Conservation (phyloP, 2,888 invertebrate genomes). For the Globia sparganii region DNA sequence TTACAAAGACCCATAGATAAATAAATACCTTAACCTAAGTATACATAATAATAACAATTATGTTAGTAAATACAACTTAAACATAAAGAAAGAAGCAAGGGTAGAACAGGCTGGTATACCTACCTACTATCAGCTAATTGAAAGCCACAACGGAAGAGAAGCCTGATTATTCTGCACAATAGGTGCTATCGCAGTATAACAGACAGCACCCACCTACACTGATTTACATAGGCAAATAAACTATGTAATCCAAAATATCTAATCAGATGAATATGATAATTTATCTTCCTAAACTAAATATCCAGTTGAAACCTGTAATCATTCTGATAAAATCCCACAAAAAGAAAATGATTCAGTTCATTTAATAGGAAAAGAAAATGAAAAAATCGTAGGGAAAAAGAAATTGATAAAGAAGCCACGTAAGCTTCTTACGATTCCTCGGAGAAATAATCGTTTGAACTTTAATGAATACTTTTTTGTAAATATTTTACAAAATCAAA, state of each 20-base stretch:
- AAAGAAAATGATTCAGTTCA: neutral
- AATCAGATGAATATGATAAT: neutral
- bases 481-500: too few species aligned
- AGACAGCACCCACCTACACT: neutral
- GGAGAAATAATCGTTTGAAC: constrained; percentile 35
- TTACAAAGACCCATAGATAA: too few species aligned
- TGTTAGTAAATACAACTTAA: too few species aligned
- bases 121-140: neutral
- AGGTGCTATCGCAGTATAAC: neutral
- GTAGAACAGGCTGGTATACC: neutral
- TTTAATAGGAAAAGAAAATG: constrained; percentile 9
- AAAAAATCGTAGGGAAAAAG: constrained; percentile 1
- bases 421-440: neutral
- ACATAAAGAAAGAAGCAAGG: neutral
- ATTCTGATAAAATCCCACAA: neutral
- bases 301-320: neutral
- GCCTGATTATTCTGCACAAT: neutral
- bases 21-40: too few species aligned
- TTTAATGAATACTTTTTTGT: neutral
- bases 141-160: neutral
- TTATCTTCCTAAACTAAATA: neutral
- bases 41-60: too few species aligned
- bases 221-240: neutral
- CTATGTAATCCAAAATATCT: neutral
- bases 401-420: constrained; percentile 37